These are phyloP conservation scores for Halcyon badia DNA, from an alignment of 2,797 vertebrate species.

Conservation along the genomic window DNA sequence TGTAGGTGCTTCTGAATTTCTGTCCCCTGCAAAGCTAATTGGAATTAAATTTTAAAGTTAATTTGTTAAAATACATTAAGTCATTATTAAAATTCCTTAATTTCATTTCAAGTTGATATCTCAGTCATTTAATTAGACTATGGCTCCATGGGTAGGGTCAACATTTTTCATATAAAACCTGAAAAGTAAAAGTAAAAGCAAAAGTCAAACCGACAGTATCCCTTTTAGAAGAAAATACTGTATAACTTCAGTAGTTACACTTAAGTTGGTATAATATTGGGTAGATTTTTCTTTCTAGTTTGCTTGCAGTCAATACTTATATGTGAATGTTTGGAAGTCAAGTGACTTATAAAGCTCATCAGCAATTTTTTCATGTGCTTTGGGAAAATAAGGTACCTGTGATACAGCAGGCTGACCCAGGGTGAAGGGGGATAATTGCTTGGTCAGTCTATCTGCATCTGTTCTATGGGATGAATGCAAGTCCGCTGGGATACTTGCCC, in stretches of 20 bases:
- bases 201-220: background rate
- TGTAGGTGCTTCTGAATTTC: background rate
- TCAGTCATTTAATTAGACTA: background rate
- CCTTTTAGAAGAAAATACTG: background rate
- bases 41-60: background rate
- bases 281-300: background rate
- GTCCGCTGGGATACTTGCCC: background rate
- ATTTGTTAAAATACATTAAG: background rate
- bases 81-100: background rate
- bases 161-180: background rate
- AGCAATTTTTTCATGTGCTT: background rate
- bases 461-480: background rate
- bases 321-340: background rate
- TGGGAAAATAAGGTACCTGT: background rate
- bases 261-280: background rate
- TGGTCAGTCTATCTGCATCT: background rate
- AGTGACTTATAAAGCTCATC: background rate
- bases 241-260: background rate
- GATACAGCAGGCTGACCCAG: background rate
- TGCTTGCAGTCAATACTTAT: background rate
- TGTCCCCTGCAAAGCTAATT: background rate
- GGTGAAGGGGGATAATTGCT: background rate
- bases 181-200: background rate
- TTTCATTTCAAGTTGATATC: background rate
- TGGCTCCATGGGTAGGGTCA: background rate